These are phyloP conservation scores for Zaprionus taronus DNA, from an alignment of 1,140 invertebrate genomes.

Conservation along the genomic window DNA sequence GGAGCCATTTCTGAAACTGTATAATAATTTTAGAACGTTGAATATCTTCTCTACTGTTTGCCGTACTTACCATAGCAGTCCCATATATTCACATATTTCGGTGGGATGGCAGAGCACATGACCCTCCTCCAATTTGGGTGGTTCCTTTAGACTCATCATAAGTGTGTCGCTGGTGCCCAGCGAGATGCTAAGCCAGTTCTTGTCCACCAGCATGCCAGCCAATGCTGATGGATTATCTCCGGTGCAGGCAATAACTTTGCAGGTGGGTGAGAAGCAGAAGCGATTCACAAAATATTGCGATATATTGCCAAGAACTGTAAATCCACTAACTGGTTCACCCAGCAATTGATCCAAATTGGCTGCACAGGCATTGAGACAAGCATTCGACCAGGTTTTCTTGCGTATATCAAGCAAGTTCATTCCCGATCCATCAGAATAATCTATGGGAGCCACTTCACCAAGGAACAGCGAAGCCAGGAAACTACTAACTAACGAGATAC, in stretches of 20 bases:
- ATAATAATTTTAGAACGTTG: not conserved
- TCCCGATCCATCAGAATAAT: constrained; percentile 96
- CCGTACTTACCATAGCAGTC: constrained; percentile 90
- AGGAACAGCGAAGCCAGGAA: constrained; percentile 95
- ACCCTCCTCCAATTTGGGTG: constrained; percentile 89
- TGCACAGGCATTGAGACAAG: constrained; percentile 91
- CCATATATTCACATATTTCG: constrained; percentile 91
- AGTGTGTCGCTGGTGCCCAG: constrained; percentile 97
- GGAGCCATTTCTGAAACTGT: constrained; percentile 97
- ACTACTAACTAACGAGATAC: constrained; percentile 97
- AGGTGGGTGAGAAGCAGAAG: constrained; percentile 92
- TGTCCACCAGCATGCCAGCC: constrained; percentile 91
- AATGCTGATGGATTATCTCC: constrained; percentile 97
- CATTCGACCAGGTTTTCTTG: constrained; percentile 90
- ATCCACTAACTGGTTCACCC: constrained; percentile 89
- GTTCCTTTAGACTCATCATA: constrained; percentile 91
- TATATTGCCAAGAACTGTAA: constrained; percentile 89
- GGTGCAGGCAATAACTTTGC: constrained; percentile 94
- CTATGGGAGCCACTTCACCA: constrained; percentile 96
- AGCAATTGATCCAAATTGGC: constrained; percentile 89
- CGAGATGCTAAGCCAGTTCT: constrained; percentile 94
- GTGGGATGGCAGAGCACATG: constrained; percentile 95
- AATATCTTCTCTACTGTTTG: not conserved
- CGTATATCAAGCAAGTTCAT: constrained; percentile 98
- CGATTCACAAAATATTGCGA: constrained; percentile 92